Base-by-base conservation (phyloP, 2,888 invertebrate species). In the Diplolepis rosae region DNA sequence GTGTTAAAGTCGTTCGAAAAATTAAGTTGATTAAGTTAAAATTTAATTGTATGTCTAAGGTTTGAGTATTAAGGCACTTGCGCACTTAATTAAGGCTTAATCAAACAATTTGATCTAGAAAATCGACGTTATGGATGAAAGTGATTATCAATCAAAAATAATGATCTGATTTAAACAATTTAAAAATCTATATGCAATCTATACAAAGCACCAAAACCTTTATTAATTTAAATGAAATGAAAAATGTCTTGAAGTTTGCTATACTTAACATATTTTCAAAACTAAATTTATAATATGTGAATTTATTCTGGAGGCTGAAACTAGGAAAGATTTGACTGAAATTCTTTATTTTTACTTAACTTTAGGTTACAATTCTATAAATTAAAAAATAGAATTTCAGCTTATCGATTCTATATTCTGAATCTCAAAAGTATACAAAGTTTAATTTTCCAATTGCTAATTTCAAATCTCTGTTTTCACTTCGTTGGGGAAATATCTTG, bases 221-320 rank as follows among this genome's bases (percentile, higher is more conserved):
- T 39, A 35, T 39, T 27, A 61, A 61, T 61, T 24, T 39, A 61
- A 61, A 61, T 61, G 18, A 32, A 35, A 61, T 6, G n/a, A 27
- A 24, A 39, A 61, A 39, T 24, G 61, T 39, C 35, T 24, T 39
- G 24, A 24, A 24, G 22, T 61, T 39, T 61, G 61, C 61, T 39
- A 61, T 61, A 61, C 22, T 61, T 61, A n/a, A 61, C 6, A 61
- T 39, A 39, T 61, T 61, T 61, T 39, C 24, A 61, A 35, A 24
- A 6, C 24, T 35, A 61, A n/a, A 22, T 39, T 52, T 61, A 39
- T 11, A 35, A 24, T 35, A 13, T 22, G 22, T 56, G 32, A 9
- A 13, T 22, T 35, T 35, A 9, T 24, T 24, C 35, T 13, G 6
- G 35, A 27, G 39, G 39, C 39, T 56, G 56, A 35, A 18, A 54